Base-by-base conservation (phyloP, 2,113 vertebrate species). In the Vicugna pacos region DNA sequence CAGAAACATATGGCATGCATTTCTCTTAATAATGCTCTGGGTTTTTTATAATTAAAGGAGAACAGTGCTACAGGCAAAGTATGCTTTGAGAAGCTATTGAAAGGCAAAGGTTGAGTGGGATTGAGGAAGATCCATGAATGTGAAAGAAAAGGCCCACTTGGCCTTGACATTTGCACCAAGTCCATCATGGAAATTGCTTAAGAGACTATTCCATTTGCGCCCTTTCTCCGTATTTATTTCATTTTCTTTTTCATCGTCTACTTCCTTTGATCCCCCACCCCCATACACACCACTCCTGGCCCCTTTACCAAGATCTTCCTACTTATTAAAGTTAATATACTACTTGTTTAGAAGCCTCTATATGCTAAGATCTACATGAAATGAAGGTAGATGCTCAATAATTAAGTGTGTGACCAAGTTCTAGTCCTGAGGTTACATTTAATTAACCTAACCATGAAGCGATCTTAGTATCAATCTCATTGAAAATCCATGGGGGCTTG, bases 1-100 rank as follows among this genome's bases (percentile, higher is more conserved):
- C 82, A 67, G 83, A 98, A 97, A 94, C 95, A 97, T 62, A 95
- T 90, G 97, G 89, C 64, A 58, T 16, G 48, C 76, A 72, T 95
- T 95, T 96, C 95, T 96, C 54, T 79, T 93, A 69, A 95, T 54
- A 92, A 82, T 72, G 28, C 28, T 4, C 83, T n/a, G 64, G 69
- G 15, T 38, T 94, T 91, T 94, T 94, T 48, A 90, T 94, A 96
- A 95, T 95, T 88, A 87, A 95, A 77, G 62, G 97, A 89, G 90
- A 97, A 93, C 75, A 80, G 80, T 26, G 72, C 93, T 87, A 48
- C 20, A 75, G 93, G 93, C 86, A 83, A 76, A 85, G 70, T 28
- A 38, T 3, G 14, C 65, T 87, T 70, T 73, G 83, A 81, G 90
- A 84, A 92, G 88, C 50, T 93, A 67, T 89, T 38, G 87, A 94